Percentiles rank a stretch among this genome's conserved stretches.
Conservation (phyloP, 2,797 vertebrate genomes). For the Phrynocephalus forsythii region DNA sequence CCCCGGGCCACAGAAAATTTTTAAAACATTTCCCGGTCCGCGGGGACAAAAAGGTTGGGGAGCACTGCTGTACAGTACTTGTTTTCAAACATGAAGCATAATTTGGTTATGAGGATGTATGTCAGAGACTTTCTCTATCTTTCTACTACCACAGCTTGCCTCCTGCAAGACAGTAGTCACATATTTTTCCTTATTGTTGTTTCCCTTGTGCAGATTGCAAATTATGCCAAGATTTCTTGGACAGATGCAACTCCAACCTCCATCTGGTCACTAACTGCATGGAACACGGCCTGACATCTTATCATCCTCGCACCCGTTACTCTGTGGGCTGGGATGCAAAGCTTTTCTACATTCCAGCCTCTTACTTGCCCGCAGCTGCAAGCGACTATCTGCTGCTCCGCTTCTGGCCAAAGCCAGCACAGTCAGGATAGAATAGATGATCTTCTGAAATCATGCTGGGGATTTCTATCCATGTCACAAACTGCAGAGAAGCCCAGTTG, state of each 20-base stretch:
- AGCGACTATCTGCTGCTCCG: slow-evolving; percentile 72
- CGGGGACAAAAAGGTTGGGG: too few species aligned
- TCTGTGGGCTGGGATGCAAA: slow-evolving; percentile 88
- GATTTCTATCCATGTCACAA: background rate
- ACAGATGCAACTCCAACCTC: slow-evolving; percentile 61
- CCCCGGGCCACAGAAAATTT: too few species aligned
- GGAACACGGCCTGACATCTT: slow-evolving; percentile 86
- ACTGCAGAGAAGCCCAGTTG: background rate
- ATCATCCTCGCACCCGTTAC: slow-evolving; percentile 85
- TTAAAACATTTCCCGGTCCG: too few species aligned
- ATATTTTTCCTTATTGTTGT: background rate
- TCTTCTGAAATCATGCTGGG: background rate
- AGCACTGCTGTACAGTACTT: too few species aligned
- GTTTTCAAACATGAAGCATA: too few species aligned
- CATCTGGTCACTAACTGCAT: slow-evolving; percentile 85
- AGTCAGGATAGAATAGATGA: slow-evolving; percentile 36
- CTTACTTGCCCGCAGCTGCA: slow-evolving; percentile 85
- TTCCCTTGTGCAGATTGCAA: background rate
- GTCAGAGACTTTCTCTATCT: too few species aligned
- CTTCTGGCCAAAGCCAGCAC: slow-evolving; percentile 41
- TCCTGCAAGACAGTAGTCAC: background rate
- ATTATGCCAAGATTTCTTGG: fast-evolving
- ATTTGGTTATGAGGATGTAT: too few species aligned
- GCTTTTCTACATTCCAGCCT: slow-evolving; percentile 85
- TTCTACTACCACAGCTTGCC: too few species aligned